phyloP scores from a whole-genome alignment of 2,888 invertebrate species.

The Xanthorhoe designata region DNA sequence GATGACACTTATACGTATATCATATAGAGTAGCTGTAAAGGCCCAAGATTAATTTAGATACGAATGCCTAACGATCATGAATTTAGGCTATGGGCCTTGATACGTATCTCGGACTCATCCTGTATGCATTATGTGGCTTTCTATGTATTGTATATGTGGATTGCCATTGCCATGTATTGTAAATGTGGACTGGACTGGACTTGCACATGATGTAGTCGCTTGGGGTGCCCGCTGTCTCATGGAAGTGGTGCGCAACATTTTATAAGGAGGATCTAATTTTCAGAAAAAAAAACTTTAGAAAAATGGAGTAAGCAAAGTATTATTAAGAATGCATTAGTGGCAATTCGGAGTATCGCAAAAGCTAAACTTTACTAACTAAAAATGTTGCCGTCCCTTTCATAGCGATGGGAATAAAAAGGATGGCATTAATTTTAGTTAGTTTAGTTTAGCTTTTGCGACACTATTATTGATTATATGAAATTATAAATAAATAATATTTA shows the following conservation, averaged over 20 bases:
- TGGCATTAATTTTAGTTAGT: too few species aligned
- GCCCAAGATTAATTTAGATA: background rate
- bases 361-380: too few species aligned
- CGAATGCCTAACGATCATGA: background rate
- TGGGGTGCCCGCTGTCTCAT: conserved; percentile 63
- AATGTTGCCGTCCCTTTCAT: too few species aligned
- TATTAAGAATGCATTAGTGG: too few species aligned
- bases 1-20: too few species aligned
- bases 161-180: background rate
- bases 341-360: too few species aligned
- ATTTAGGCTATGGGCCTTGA: background rate
- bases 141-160: conserved; percentile 23
- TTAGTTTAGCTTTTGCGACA: too few species aligned
- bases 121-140: conserved; percentile 11
- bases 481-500: too few species aligned
- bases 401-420: too few species aligned
- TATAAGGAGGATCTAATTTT: background rate
- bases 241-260: conserved; percentile 60
- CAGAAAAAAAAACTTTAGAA: too few species aligned
- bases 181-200: conserved; percentile 53
- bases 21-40: background rate
- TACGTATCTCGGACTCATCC: conserved; percentile 3
- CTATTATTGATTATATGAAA: too few species aligned
- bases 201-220: conserved; percentile 76
- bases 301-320: too few species aligned